Percentiles rank a stretch among this genome's conserved stretches.
Conservation (phyloP, 1,140 invertebrate species). For the Heliconius congener region DNA sequence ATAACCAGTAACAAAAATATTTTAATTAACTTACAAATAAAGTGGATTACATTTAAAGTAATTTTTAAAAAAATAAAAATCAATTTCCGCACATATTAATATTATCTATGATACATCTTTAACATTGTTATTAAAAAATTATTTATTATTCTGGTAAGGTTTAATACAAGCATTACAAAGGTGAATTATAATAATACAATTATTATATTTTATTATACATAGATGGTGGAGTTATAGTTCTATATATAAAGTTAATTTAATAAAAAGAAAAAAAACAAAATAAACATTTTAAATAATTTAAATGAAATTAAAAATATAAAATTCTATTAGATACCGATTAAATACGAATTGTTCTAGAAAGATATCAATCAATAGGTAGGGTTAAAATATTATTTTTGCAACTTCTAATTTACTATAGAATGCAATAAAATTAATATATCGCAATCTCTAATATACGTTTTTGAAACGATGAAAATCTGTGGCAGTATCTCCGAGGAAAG, state of each 20-base stretch:
- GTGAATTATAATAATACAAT: conserved; percentile 21
- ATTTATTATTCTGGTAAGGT: conserved; percentile 30
- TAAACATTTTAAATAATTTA: conserved; percentile 8
- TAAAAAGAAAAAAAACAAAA: not conserved
- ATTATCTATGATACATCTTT: conserved; percentile 22
- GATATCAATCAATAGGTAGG: conserved; percentile 6
- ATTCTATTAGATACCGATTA: conserved; percentile 8
- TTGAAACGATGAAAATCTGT: conserved; percentile 25
- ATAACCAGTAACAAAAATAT: not conserved
- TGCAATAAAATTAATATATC: not conserved
- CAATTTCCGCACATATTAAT: not conserved
- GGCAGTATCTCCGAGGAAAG: conserved; percentile 28
- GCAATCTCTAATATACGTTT: conserved; percentile 8
- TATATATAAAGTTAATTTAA: conserved; percentile 19
- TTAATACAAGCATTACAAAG: conserved; percentile 26
- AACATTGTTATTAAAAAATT: conserved; percentile 26
- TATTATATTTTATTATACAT: conserved; percentile 21
- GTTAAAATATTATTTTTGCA: not conserved
- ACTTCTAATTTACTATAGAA: not conserved
- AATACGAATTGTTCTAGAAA: conserved; percentile 2
- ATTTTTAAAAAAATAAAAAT: not conserved
- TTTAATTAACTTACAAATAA: not conserved
- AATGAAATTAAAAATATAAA: conserved; percentile 11
- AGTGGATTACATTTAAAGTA: conserved; percentile 1
- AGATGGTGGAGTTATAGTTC: conserved; percentile 29